A percentile compares a stretch with the other conserved stretches of the same genome.
Conservation (phyloP, 2,888 invertebrate genomes). For the Yponomeuta evonymella region DNA sequence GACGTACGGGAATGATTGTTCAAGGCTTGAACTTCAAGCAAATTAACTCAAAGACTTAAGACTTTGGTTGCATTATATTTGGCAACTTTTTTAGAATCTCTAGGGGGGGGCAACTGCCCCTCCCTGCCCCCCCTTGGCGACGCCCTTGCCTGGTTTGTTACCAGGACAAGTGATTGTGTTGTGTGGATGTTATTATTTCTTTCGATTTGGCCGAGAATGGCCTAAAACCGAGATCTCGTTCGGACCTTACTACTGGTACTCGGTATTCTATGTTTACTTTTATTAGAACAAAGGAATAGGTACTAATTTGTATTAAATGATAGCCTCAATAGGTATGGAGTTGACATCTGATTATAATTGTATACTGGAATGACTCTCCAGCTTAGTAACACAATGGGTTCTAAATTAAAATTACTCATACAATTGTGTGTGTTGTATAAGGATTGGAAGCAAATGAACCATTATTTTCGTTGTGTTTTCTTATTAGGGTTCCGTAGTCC, state of each 20-base stretch:
- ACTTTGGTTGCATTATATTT: no score
- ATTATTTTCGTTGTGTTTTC: background rate
- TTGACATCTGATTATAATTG: background rate
- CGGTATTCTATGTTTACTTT: background rate
- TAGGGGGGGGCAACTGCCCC: no score
- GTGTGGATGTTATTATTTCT: no score
- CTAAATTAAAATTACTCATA: background rate
- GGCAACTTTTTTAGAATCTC: no score
- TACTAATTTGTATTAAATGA: background rate
- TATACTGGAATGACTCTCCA: background rate
- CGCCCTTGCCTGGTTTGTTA: no score
- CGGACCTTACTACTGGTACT: background rate
- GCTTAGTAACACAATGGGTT: background rate
- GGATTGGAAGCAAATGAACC: background rate
- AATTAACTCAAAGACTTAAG: no score
- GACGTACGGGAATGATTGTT: no score
- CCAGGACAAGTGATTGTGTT: no score
- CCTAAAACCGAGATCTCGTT: no score
- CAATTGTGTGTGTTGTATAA: background rate
- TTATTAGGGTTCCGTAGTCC: background rate
- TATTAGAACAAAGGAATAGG: background rate
- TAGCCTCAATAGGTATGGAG: background rate
- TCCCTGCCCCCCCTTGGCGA: no score
- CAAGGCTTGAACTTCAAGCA: no score
- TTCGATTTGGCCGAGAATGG: no score